Evolutionary conservation across 30 jellyfish, hydroid and myxozoan species (phyloP).

Genomic region (Chironex yamaguchii): DNA sequence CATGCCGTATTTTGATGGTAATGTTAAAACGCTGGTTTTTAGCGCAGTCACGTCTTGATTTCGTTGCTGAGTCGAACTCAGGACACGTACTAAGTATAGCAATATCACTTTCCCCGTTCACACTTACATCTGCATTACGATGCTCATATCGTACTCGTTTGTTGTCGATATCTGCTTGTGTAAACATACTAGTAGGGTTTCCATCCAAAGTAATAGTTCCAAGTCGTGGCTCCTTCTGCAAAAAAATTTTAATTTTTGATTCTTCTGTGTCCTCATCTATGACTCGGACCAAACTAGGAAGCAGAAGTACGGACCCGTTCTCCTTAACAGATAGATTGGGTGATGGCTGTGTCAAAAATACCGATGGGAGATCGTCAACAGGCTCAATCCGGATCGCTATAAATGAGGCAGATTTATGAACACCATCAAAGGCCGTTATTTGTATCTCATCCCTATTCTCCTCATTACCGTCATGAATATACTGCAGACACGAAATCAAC

Average conservation of each 20-base stretch:
- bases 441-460: neutral
- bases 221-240: conserved; percentile 14
- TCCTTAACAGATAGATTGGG: neutral
- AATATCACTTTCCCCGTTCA: too few species aligned
- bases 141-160: conserved; percentile 45
- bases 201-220: conserved; percentile 36
- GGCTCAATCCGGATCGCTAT: neutral
- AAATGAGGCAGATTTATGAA: neutral
- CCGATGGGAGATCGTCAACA: neutral
- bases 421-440: neutral
- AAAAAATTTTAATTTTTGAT: too few species aligned
- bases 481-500: neutral
- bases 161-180: conserved; percentile 45
- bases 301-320: too few species aligned
- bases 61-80: too few species aligned
- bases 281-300: neutral
- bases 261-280: neutral
- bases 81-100: too few species aligned
- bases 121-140: conserved; percentile 52
- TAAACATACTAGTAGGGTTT: conserved; percentile 8
- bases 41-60: too few species aligned
- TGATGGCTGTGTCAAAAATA: neutral
- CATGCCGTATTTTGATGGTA: too few species aligned
- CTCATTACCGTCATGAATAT: neutral
- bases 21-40: conserved; percentile 23